These are phyloP conservation scores for Lipotes vexillifer DNA, from an alignment of 2,113 vertebrate genomes.

Conservation along the genomic window DNA sequence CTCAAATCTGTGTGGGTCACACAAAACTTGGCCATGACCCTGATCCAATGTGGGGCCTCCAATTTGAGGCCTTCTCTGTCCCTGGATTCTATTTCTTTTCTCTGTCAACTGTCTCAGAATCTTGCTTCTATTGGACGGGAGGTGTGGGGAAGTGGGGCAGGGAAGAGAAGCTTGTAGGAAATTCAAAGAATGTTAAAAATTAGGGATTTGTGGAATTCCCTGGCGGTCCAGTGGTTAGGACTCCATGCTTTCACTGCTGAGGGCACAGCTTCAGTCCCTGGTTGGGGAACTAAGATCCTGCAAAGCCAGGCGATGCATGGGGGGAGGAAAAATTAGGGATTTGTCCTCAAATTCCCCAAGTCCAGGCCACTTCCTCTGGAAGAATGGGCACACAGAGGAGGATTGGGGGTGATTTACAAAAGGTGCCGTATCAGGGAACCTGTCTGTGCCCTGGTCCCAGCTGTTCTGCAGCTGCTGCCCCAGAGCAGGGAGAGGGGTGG, in stretches of 20 bases:
- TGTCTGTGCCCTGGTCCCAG: not conserved
- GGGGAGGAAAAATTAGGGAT: not conserved
- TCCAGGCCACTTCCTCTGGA: not conserved
- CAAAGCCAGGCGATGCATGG: too few species aligned
- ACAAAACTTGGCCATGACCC: not conserved
- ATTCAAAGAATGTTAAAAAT: not conserved
- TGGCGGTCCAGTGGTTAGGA: too few species aligned
- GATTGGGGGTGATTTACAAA: not conserved
- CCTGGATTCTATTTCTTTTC: not conserved
- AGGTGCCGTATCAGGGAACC: not conserved
- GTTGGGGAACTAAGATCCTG: too few species aligned
- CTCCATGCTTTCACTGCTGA: too few species aligned
- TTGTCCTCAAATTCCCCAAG: not conserved
- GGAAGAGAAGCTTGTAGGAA: not conserved
- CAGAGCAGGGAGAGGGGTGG: not conserved
- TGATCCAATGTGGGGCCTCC: not conserved
- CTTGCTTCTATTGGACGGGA: not conserved
- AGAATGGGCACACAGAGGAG: not conserved
- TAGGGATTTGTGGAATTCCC: not conserved
- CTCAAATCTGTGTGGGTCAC: not conserved
- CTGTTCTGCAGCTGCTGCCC: conserved; percentile 31
- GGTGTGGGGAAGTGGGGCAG: not conserved
- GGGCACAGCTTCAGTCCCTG: too few species aligned
- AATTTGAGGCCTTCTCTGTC: not conserved
- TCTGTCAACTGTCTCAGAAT: not conserved